Conservation (phyloP, 1,140 invertebrate species). For the Pinna nobilis region DNA sequence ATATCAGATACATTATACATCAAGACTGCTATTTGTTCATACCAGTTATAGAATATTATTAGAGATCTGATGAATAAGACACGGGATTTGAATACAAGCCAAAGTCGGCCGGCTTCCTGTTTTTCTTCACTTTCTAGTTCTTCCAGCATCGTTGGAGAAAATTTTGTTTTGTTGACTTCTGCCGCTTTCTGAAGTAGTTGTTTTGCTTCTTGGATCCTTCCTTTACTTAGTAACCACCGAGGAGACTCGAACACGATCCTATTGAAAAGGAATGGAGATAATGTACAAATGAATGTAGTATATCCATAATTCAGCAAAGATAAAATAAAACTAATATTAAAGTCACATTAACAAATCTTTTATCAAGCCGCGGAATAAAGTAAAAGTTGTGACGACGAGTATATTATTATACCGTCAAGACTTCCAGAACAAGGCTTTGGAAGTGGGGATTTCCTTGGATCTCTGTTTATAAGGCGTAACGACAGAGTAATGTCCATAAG, state of each 20-base stretch:
- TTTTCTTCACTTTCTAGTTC: neutral
- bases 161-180: slow-evolving; percentile 17
- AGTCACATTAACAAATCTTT: neutral
- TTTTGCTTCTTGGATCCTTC: slow-evolving; percentile 29
- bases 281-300: neutral
- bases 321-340: neutral
- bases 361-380: too few relatives aligned
- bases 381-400: too few relatives aligned
- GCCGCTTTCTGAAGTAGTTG: slow-evolving; percentile 23
- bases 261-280: neutral
- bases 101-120: slow-evolving; percentile 23
- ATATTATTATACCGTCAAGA: too few relatives aligned
- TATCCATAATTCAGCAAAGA: neutral
- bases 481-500: too few relatives aligned
- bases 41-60: slow-evolving; percentile 55
- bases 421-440: too few relatives aligned
- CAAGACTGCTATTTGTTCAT: neutral
- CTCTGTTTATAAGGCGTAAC: too few relatives aligned
- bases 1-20: too few relatives aligned
- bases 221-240: slow-evolving; percentile 41
- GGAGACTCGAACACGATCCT: slow-evolving; percentile 50
- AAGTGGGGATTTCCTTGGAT: too few relatives aligned
- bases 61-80: slow-evolving; percentile 20
- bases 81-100: slow-evolving; percentile 65
- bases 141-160: slow-evolving; percentile 6